These are phyloP conservation scores for Cavia aperea DNA, from an alignment of 2,113 vertebrate species.

Conservation along the genomic window DNA sequence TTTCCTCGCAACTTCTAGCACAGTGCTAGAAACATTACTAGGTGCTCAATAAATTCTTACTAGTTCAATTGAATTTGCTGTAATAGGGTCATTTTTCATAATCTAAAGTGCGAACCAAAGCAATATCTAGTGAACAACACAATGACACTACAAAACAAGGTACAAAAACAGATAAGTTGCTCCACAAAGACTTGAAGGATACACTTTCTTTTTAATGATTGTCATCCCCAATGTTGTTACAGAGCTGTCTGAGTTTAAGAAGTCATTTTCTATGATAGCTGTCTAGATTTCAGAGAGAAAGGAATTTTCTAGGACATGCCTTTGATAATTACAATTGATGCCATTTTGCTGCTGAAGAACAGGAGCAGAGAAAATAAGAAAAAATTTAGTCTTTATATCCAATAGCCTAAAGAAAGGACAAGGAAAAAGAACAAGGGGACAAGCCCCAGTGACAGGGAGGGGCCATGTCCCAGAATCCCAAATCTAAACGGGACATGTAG, in stretches of 20 bases:
- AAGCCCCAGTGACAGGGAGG: background rate
- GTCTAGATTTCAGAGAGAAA: conserved; percentile 32
- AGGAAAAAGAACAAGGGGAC: accelerated
- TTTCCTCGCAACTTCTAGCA: conserved; percentile 28
- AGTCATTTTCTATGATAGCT: conserved; percentile 48
- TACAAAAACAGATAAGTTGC: conserved; percentile 6
- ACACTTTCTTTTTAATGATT: conserved; percentile 13
- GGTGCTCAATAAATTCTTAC: conserved; percentile 61
- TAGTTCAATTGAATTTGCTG: conserved; percentile 53
- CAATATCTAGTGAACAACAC: background rate
- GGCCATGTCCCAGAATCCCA: background rate
- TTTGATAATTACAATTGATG: conserved; percentile 51
- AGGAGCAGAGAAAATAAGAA: background rate
- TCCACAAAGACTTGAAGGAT: conserved; percentile 19
- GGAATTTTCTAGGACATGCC: background rate
- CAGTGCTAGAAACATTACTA: conserved; percentile 36
- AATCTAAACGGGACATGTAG: background rate
- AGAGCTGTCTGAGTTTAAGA: conserved; percentile 10
- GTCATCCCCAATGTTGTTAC: background rate
- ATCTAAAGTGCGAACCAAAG: conserved; percentile 31
- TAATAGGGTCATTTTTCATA: conserved; percentile 52
- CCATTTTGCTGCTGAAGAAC: conserved; percentile 35
- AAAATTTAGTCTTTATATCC: background rate
- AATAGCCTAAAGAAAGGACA: background rate
- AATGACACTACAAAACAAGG: background rate